Percentiles rank a stretch among this genome's conserved stretches.
Evolutionary conservation across 2,888 invertebrate genomes (phyloP).

Genomic region (Pterobdella sp.): DNA sequence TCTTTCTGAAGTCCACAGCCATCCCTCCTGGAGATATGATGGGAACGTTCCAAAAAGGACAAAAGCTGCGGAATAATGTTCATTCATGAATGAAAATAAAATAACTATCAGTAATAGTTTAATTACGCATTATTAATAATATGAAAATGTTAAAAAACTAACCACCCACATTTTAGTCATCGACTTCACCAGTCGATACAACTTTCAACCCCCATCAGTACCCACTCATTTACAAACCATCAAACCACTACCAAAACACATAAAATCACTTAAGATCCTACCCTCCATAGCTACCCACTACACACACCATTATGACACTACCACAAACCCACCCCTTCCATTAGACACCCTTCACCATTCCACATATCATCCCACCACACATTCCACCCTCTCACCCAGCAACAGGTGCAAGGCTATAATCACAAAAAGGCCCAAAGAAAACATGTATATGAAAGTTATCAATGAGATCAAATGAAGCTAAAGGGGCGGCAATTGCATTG

Average conservation of each 20-base stretch:
- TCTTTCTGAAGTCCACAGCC: conserved; percentile 44
- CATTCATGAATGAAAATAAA: not conserved
- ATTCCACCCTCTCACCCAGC: conserved; percentile 53
- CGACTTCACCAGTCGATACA: no score
- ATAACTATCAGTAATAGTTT: not conserved
- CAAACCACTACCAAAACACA: not conserved
- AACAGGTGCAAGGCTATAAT: conserved; percentile 73
- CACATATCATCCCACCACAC: not conserved
- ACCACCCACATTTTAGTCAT: not conserved
- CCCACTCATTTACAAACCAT: not conserved
- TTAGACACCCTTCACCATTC: not conserved
- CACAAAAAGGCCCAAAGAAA: conserved; percentile 48
- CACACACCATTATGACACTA: no score
- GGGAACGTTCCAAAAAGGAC: conserved; percentile 83
- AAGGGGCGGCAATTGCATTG: conserved; percentile 37
- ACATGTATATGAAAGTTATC: conserved; percentile 39
- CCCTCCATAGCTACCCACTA: not conserved
- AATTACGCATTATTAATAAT: no score
- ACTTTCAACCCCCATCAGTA: no score
- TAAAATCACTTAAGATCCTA: no score
- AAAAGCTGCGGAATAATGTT: conserved; percentile 55
- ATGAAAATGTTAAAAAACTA: not conserved
- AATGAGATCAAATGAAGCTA: conserved; percentile 42
- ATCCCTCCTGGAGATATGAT: conserved; percentile 63
- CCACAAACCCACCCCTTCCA: no score